Conservation (phyloP, 92 coral and sea anemone species). For the Ricordea florida region DNA sequence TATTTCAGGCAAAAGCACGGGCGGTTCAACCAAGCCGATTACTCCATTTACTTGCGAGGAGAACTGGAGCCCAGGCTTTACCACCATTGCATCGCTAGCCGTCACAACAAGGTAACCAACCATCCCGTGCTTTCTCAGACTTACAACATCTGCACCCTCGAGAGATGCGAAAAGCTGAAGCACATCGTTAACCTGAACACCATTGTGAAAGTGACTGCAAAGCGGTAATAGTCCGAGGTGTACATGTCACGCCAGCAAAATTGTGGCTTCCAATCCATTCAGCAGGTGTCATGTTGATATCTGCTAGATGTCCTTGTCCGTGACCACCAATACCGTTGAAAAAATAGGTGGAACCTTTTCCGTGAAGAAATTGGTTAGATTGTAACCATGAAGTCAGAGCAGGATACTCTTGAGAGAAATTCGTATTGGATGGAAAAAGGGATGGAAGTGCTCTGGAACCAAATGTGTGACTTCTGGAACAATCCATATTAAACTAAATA, state of each 20-base stretch:
- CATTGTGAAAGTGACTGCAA: conserved; percentile 18
- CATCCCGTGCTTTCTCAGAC: conserved; percentile 32
- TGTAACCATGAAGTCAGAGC: conserved; percentile 53
- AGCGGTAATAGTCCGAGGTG: conserved; percentile 21
- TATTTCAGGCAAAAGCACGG: conserved; percentile 28
- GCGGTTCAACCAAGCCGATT: conserved; percentile 42
- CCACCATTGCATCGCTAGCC: conserved; percentile 62
- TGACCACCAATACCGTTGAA: conserved; percentile 52
- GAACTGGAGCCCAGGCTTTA: conserved; percentile 60
- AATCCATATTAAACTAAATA: too few relatives aligned
- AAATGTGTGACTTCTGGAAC: too few relatives aligned
- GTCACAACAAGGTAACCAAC: conserved; percentile 40
- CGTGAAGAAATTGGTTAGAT: conserved; percentile 66
- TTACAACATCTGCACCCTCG: conserved; percentile 22
- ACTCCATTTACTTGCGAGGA: conserved; percentile 46
- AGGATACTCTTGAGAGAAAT: conserved; percentile 45
- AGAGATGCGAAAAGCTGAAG: conserved; percentile 28
- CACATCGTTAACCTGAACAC: conserved; percentile 26
- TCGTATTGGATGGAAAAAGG: conserved; percentile 5
- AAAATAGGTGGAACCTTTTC: conserved; percentile 44
- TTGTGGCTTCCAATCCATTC: conserved; percentile 40
- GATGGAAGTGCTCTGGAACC: conserved; percentile 45
- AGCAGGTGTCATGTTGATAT: conserved; percentile 34
- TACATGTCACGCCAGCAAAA: conserved; percentile 52
- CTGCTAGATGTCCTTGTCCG: conserved; percentile 43